Base-by-base conservation (phyloP, 2,888 invertebrate species). In the Drosophila limbata region DNA sequence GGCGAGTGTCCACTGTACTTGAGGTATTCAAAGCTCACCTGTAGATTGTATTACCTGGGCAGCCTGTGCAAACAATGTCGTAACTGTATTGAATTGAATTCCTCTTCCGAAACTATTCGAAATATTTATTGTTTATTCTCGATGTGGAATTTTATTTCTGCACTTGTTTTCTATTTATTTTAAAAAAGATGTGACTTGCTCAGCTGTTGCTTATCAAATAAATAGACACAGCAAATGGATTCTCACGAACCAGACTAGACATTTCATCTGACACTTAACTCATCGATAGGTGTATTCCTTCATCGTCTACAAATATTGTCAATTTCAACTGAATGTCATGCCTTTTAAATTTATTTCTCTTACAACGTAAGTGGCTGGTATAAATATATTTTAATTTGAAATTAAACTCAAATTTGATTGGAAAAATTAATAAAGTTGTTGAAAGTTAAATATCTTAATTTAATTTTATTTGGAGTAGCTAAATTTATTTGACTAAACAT, bases 1-100 rank as follows among this genome's bases (percentile, higher is more conserved):
- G 6, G 17, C 21, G 60, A n/a, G 37, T 33, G 17, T 11, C 44
- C 67, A 73, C 73, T 73, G 77, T 77, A 50, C 39, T 5, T 21
- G n/a, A 13, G 50, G 21, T 45, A 44, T 57, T 45, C 25, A 13
- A 52, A 78, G 69, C 79, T 76, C 76, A 76, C 76, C 79, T 76
- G 76, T 39, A 74, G 61, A 79, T 76, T 65, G 44, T 39, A 52
- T 76, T 79, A 74, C 76, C 53, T 51, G 40, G 48, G 73, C 88
- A 63, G 77, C 56, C 88, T 79, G 88, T 53, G 77, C 63, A 85
- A 82, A 82, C 67, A 84, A 55, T 59, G 65, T 70, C 73, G 51
- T 31, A 50, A 39, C 60, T 47, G 21, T 35, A 56, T 33, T 40
- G 53, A 53, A 53, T 56, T 42, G 55, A 55, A 55, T 57, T 35